Evolutionary conservation across 37 sponge, comb jelly and placozoan genomes (phyloP).

Genomic region (Ephydatia muelleri): DNA sequence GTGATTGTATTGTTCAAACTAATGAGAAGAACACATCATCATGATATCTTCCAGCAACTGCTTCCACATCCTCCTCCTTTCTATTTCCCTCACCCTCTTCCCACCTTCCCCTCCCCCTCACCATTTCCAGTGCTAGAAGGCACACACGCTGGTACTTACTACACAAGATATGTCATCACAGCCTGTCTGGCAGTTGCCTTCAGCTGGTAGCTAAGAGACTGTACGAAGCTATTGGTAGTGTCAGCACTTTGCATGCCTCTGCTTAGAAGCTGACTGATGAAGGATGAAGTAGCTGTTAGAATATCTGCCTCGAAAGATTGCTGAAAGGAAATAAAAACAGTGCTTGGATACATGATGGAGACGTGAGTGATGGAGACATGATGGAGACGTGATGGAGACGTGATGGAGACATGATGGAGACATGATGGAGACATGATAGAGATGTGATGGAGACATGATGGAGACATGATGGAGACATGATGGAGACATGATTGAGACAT

Average conservation of each 20-base stretch:
- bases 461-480: too few relatives aligned
- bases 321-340: not conserved
- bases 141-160: not conserved
- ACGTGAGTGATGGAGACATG: too few relatives aligned
- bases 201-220: not conserved
- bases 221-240: not conserved
- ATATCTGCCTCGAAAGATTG: not conserved
- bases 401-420: too few relatives aligned
- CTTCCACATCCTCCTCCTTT: too few relatives aligned
- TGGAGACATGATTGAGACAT: too few relatives aligned
- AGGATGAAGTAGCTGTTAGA: not conserved
- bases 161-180: not conserved
- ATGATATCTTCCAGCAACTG: too few relatives aligned
- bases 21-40: not conserved
- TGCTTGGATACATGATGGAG: not conserved
- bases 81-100: too few relatives aligned
- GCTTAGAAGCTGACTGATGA: not conserved
- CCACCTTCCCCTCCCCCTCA: too few relatives aligned
- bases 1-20: not conserved
- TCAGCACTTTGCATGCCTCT: not conserved
- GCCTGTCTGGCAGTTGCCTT: not conserved
- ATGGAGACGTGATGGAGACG: too few relatives aligned
- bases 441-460: too few relatives aligned
- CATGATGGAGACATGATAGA: too few relatives aligned
- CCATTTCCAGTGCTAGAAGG: too few relatives aligned